Percentiles rank a stretch among this genome's conserved stretches.
phyloP scores from a whole-genome alignment of 2,113 vertebrate genomes.

The Indri indri region DNA sequence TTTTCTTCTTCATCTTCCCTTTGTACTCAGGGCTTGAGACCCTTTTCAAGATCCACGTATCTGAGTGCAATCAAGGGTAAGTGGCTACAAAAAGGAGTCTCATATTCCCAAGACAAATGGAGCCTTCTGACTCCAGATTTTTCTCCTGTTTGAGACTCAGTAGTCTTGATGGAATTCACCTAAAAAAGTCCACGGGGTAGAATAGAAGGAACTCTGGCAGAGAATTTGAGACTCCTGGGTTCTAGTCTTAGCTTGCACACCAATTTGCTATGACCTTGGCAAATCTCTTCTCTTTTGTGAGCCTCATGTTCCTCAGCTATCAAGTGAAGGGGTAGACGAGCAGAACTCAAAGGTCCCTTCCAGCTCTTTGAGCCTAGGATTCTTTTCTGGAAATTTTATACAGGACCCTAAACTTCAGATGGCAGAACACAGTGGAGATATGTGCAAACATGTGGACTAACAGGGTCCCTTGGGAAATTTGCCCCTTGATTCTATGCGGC shows the following conservation, averaged over 20 bases:
- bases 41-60: not conserved
- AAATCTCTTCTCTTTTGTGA: not conserved
- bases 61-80: not conserved
- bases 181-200: not conserved
- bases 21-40: not conserved
- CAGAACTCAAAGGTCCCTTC: not conserved
- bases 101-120: not conserved
- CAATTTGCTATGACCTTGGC: not conserved
- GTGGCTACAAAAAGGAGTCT: not conserved
- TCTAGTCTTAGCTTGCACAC: not conserved
- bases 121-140: not conserved
- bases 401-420: not conserved
- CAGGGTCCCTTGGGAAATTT: not conserved
- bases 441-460: not conserved
- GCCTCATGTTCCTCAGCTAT: conserved; percentile 16
- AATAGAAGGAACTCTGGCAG: not conserved
- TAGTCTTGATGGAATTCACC: not conserved
- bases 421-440: not conserved
- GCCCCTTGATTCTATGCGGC: not conserved
- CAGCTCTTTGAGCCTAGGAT: not conserved
- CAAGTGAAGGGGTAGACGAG: not conserved
- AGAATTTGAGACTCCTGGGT: not conserved
- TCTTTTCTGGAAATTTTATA: not conserved
- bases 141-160: not conserved
- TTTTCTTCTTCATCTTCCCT: not conserved